Conservation (phyloP, 1,140 invertebrate genomes). For the Luehdorfia chinensis region DNA sequence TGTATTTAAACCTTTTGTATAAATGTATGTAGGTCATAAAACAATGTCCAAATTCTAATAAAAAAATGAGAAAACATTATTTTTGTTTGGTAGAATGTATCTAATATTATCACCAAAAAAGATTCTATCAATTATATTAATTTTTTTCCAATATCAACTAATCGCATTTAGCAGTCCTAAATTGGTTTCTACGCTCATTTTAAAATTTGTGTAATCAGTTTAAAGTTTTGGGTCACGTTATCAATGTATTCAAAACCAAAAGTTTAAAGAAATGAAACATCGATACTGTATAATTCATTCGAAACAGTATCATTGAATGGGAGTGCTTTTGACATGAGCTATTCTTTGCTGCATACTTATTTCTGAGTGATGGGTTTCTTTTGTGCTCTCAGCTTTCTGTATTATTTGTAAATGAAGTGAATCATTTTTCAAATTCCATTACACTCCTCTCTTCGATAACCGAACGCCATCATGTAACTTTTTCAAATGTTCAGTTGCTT, state of each 20-base stretch:
- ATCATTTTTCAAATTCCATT: slow-evolving; percentile 30
- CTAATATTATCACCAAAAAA: too few species aligned
- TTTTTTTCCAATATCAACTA: too few species aligned
- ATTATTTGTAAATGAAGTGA: slow-evolving; percentile 35
- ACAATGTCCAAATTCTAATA: too few species aligned
- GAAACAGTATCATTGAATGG: slow-evolving; percentile 40
- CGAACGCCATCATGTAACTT: neutral
- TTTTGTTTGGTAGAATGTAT: too few species aligned
- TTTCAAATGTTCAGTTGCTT: too few species aligned
- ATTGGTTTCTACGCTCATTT: too few species aligned
- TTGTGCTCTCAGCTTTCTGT: slow-evolving; percentile 38
- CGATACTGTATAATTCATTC: slow-evolving; percentile 55
- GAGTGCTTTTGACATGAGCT: slow-evolving; percentile 40
- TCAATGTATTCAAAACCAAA: slow-evolving; percentile 6
- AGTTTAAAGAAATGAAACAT: slow-evolving; percentile 14
- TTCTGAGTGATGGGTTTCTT: slow-evolving; percentile 43
- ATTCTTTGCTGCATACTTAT: slow-evolving; percentile 39
- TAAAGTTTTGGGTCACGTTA: neutral
- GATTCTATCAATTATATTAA: too few species aligned
- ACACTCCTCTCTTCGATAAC: neutral
- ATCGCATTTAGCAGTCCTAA: too few species aligned
- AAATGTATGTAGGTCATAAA: too few species aligned
- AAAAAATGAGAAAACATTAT: too few species aligned
- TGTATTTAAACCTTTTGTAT: too few species aligned
- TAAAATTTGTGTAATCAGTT: too few species aligned